These are phyloP conservation scores for Lepeophtheirus salmonis DNA, from an alignment of 1,140 invertebrate species.

Conservation along the genomic window DNA sequence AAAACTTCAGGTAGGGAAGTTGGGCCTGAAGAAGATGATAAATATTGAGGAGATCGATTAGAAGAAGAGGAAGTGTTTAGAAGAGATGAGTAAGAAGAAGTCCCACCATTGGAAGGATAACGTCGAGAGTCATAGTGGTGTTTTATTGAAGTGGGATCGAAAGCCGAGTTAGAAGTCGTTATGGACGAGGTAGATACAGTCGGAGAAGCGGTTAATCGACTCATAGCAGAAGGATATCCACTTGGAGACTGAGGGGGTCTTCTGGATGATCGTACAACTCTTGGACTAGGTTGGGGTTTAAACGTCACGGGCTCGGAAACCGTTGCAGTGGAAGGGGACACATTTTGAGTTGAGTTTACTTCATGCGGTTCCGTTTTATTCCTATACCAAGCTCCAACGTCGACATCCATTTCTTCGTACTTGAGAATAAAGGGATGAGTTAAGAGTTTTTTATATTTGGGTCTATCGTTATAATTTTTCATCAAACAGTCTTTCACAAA, in stretches of 20 bases:
- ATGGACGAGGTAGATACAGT: neutral
- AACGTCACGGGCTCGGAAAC: neutral
- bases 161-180: neutral
- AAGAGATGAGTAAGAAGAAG: neutral
- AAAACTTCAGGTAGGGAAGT: neutral
- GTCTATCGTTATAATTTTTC: conserved; percentile 67
- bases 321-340: neutral
- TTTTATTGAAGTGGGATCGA: neutral
- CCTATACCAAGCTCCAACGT: conserved; percentile 51
- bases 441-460: conserved; percentile 78
- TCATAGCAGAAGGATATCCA: conserved; percentile 10
- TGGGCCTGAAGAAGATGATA: neutral
- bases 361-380: neutral
- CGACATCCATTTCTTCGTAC: conserved; percentile 46
- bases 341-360: neutral
- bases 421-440: conserved; percentile 59
- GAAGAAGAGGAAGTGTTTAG: neutral
- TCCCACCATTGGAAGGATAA: neutral
- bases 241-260: neutral
- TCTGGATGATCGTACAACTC: conserved; percentile 7
- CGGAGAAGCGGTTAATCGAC: neutral
- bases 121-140: neutral
- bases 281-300: conserved; percentile 17
- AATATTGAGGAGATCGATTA: neutral
- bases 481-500: conserved; percentile 46